These are phyloP conservation scores for Acanthurus leucopareius DNA, from an alignment of 2,797 vertebrate species.

Conservation along the genomic window DNA sequence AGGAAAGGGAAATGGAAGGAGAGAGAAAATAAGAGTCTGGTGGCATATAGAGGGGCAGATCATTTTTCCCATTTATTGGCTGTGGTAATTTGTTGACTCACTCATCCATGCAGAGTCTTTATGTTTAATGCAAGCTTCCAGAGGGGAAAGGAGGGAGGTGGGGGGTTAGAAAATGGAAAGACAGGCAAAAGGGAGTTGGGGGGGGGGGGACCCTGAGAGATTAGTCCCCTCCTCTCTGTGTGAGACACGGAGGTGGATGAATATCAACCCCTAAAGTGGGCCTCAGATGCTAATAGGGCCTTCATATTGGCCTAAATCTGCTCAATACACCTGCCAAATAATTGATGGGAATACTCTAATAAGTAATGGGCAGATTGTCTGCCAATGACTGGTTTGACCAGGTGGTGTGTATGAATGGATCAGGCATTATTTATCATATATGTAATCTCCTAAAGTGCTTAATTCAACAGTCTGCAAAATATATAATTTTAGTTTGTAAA, in stretches of 20 bases:
- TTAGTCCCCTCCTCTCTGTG: conserved; percentile 76
- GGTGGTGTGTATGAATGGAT: conserved; percentile 2
- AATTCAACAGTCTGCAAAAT: conserved; percentile 1
- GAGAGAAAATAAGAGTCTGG: conserved; percentile 66
- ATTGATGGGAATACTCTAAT: conserved; percentile 54
- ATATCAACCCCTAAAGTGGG: conserved; percentile 83
- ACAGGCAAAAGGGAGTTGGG: conserved; percentile 62
- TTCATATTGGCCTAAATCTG: conserved; percentile 72
- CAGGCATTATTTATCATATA: neutral
- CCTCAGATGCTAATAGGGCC: conserved; percentile 85
- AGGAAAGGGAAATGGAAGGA: conserved; percentile 36
- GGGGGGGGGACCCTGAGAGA: conserved; percentile 68
- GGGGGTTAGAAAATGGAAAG: conserved; percentile 61
- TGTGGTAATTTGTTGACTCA: conserved; percentile 90
- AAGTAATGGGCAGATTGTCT: conserved; percentile 22
- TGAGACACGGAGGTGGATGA: conserved; percentile 74
- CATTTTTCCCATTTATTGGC: conserved; percentile 86
- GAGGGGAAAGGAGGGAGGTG: conserved; percentile 63
- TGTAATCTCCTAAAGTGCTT: neutral
- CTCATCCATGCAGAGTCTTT: conserved; percentile 90
- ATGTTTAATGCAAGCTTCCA: conserved; percentile 90
- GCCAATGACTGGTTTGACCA: neutral
- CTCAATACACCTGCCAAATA: conserved; percentile 78
- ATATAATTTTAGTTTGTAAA: neutral
- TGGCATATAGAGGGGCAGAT: conserved; percentile 79